These are phyloP conservation scores for honey bee (Apis mellifera) DNA, from an alignment of 1,140 invertebrate species.

Conservation along the genomic window Amel_HAv3.1 CM009935.2:6380501-6381000, in stretches of 20 bases:
- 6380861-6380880: neutral
- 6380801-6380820: neutral
- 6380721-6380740: neutral
- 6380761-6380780: no score
- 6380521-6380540: no score
- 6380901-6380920: neutral
- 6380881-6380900: neutral
- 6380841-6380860: neutral
- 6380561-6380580: no score
- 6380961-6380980: neutral
- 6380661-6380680: no score
- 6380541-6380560: no score
- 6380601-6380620: no score
- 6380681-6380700: no score
- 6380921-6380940: neutral
- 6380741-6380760: neutral
- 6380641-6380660: no score
- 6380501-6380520: no score
- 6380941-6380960: neutral
- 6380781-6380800: neutral
- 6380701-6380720: neutral
- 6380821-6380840: no score
- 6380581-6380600: no score
- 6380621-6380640: no score
- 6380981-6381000: constrained; percentile 8